Evolutionary conservation across 2,888 invertebrate species (phyloP), one percentile per base, ranked within the genome.

Genomic region (Phrixothrix hirtus): DNA sequence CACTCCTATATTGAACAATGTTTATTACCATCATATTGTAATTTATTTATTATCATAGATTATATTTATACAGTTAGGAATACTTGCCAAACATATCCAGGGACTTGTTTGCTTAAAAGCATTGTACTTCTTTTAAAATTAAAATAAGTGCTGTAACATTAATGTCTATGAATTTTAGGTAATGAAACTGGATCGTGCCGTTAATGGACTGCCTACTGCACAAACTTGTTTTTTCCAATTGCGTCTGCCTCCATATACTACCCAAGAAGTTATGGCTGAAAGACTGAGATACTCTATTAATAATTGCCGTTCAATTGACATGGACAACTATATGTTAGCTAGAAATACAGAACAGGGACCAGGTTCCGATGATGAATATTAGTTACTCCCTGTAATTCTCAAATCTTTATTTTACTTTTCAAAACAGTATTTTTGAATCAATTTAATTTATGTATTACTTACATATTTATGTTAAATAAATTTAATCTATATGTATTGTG

Each of bases 241-340:
- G 29, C 77, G 84, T 1, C 74, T 85, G 16, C 84, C 85, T 1
- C 78, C 79, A 1, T 85, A 85, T 69, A 79, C 81, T 11, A 79
- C 79, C 49, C 78, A 77, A 57, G 82, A 82, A 59, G 74, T 82
- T 30, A 79, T 85, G 78, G 81, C 81, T 1, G 83, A 84, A 65
- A 75, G 80, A 55, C 73, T 85, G 37, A 77, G 83, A 17, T 85
- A 85, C 65, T 84, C 85, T 36, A 84, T 85, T 52, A 81, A 83
- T 67, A 83, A 85, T 69, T 85, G 85, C 62, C 79, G 82, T 21
- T 83, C 83, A 4, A 85, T 85, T 43, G 85, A 85, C 70, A 83
- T 85, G 83, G 85, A 85, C 70, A 84, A 84, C 69, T 85, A 85
- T 71, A 85, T 85, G 84, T 74, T 85, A 52, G 81, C 82, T 1